Conservation (phyloP, 2,797 vertebrate genomes). For the Poecilia wingei region DNA sequence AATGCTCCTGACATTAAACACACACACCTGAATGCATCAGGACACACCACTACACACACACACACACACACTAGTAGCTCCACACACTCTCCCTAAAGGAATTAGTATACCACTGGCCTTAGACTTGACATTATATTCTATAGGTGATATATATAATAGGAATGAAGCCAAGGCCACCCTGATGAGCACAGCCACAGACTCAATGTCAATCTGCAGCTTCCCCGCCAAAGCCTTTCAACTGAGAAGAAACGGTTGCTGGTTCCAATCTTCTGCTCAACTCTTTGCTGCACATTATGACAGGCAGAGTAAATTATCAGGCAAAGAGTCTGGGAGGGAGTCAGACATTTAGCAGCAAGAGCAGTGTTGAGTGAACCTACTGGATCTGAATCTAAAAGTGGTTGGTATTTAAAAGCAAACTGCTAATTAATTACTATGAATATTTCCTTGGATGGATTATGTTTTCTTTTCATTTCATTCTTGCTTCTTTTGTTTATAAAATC, state of each 20-base stretch:
- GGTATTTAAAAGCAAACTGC: constrained; percentile 26
- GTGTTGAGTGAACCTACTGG: background rate
- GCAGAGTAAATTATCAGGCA: constrained; percentile 39
- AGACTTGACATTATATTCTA: constrained; percentile 38
- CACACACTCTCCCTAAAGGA: constrained; percentile 5
- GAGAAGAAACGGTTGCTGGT: constrained; percentile 59
- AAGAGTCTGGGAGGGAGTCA: constrained; percentile 4
- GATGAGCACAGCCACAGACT: constrained; percentile 15
- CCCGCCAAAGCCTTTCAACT: constrained; percentile 67
- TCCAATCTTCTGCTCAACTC: constrained; percentile 61
- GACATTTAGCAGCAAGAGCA: constrained; percentile 3
- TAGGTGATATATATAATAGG: constrained; percentile 20
- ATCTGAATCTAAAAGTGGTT: constrained; percentile 6
- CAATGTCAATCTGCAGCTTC: constrained; percentile 44
- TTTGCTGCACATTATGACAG: constrained; percentile 54
- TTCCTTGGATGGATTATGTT: background rate
- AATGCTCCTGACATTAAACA: constrained; percentile 39
- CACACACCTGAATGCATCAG: constrained; percentile 14
- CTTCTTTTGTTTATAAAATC: background rate
- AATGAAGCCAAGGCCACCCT: constrained; percentile 8
- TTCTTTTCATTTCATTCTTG: background rate
- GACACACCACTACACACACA: background rate
- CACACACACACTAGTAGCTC: constrained; percentile 3
- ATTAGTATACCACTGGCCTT: constrained; percentile 46
- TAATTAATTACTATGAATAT: constrained; percentile 9